phyloP scores from a whole-genome alignment of 2,113 vertebrate species.

The Colistium nudipinnis region DNA sequence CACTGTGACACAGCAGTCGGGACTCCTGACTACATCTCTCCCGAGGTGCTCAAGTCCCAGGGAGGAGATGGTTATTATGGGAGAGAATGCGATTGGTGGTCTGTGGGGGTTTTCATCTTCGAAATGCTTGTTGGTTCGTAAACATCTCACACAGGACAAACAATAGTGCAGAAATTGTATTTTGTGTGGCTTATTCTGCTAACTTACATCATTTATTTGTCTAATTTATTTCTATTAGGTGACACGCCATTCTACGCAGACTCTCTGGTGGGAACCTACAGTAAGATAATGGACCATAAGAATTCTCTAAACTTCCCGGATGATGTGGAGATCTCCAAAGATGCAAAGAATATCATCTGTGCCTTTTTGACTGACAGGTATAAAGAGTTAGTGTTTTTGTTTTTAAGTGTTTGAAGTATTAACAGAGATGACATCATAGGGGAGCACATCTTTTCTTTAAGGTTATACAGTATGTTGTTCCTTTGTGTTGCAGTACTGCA shows the following conservation, averaged over 20 bases:
- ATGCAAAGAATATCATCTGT: conserved; percentile 98
- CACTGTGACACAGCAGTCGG: conserved; percentile 96
- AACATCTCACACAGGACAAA: not conserved
- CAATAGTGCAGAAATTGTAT: not conserved
- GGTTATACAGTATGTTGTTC: not conserved
- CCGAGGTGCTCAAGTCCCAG: conserved; percentile 95
- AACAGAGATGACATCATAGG: not conserved
- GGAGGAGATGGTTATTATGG: conserved; percentile 97
- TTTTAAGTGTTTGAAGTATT: not conserved
- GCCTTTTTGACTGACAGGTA: conserved; percentile 98
- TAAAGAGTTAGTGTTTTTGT: not conserved
- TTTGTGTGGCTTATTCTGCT: not conserved
- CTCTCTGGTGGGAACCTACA: conserved; percentile 97
- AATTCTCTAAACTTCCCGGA: conserved; percentile 97
- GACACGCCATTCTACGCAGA: conserved; percentile 99
- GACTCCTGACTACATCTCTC: conserved; percentile 97
- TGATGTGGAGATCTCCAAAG: conserved; percentile 97
- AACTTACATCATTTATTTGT: not conserved
- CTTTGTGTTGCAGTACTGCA: not conserved
- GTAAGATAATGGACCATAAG: conserved; percentile 99
- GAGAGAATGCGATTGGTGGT: conserved; percentile 99
- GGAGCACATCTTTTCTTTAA: no score
- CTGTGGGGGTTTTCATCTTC: conserved; percentile 98
- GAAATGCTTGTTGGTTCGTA: conserved; percentile 98
- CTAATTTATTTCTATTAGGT: conserved; percentile 80